Evolutionary conservation across 2,113 vertebrate genomes (phyloP), one percentile per base, ranked within the genome.

Genomic region (Crotalus tigris): DNA sequence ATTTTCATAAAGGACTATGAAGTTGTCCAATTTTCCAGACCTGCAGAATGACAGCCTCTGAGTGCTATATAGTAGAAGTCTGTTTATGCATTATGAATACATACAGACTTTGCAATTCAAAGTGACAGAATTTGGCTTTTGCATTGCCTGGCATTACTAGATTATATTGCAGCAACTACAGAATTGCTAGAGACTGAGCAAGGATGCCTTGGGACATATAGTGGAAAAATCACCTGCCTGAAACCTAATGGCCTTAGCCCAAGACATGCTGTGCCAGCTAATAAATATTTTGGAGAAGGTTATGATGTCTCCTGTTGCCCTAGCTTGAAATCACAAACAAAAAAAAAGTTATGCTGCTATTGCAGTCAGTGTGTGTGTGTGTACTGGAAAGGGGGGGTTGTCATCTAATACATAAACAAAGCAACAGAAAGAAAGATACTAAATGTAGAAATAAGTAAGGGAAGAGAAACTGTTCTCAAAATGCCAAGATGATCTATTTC

Each of bases 11-110:
- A 97, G 96, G 96, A 91, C 96, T 97, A 94, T 93, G 96, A 97
- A 97, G 97, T 97, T 98, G 96, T 97, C 97, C 97, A 98, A 97
- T 98, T 97, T 98, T 96, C 96, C 96, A 39, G 95, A 98, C 96
- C 97, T 81, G 91, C 95, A 91, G 96, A 96, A 98, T 61, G 85
- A 96, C 94, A 91, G 94, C 97, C 96, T 75, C 91, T 94, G 94
- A 87, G 59, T 92, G 94, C 95, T 95, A 88, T 96, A 91, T 96
- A 90, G 2, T 59, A 3, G 61, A 93, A 95, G 93, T 93, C 96
- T 93, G 94, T 96, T 97, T 96, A 97, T 98, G 94, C 96, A 97
- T 97, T 97, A 97, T 97, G 96, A 93, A 97, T 97, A 92, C 0
- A 92, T 0, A 17, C 93, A 95, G 93, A 95, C 95, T 97, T 97